A percentile compares a stretch with the other conserved stretches of the same genome.
Evolutionary conservation across 2,113 vertebrate genomes (phyloP).

Genomic region (Morphnarchus princeps): DNA sequence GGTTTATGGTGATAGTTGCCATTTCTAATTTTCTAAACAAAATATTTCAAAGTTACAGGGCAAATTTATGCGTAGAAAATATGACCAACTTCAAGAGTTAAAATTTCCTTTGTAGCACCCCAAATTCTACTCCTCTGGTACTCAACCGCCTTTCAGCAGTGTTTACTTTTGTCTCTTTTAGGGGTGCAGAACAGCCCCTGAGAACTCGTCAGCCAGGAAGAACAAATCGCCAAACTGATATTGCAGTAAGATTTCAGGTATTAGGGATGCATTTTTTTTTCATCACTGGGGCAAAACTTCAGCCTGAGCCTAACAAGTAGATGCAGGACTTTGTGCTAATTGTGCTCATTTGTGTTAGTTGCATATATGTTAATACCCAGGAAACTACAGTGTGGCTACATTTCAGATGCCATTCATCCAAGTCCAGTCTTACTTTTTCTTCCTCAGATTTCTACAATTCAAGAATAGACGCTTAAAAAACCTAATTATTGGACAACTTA

Average conservation of each 20-base stretch:
- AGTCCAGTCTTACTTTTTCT: background rate
- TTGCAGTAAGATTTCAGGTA: background rate
- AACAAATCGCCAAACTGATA: rapidly evolving
- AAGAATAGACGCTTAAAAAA: background rate
- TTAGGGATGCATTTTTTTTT: background rate
- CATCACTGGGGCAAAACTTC: background rate
- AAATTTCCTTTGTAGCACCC: background rate
- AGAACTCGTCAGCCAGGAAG: background rate
- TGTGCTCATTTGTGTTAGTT: background rate
- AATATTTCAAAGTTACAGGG: background rate
- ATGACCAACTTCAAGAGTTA: background rate
- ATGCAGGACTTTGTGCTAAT: background rate
- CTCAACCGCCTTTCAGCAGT: background rate
- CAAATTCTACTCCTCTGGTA: background rate
- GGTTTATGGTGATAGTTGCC: background rate
- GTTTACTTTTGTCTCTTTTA: background rate
- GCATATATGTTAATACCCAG: background rate
- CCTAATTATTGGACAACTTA: background rate
- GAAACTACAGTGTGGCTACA: background rate
- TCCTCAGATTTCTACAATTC: background rate
- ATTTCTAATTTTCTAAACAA: background rate
- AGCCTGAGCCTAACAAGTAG: background rate
- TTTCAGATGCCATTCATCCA: background rate
- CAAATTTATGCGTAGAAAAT: background rate
- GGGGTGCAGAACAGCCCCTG: background rate